Conservation (phyloP, 1,140 invertebrate species). For the Coptotermes formosanus region DNA sequence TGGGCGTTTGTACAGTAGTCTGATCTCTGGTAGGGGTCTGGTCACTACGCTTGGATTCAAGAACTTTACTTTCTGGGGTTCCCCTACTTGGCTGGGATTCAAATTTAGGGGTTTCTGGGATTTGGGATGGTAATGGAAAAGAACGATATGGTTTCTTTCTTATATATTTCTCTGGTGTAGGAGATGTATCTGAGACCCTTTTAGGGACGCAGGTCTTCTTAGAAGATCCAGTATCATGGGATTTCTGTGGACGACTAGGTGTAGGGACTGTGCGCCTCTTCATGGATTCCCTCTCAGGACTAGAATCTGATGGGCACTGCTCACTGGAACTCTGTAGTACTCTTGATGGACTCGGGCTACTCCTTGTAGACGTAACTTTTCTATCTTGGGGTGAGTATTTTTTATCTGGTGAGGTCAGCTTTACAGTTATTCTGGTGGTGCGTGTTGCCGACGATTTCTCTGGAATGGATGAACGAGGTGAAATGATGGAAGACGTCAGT, state of each 20-base stretch:
- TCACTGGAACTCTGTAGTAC: neutral
- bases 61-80: neutral
- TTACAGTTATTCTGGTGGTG: neutral
- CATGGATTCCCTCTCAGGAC: neutral
- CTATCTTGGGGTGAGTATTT: neutral
- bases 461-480: conserved; percentile 37
- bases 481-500: conserved; percentile 35
- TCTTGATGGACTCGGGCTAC: neutral
- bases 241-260: neutral
- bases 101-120: neutral
- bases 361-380: neutral
- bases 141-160: neutral
- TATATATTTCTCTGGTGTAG: neutral
- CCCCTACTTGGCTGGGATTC: neutral
- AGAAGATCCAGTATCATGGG: neutral
- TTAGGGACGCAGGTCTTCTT: neutral
- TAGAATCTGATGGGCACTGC: neutral
- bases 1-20: neutral
- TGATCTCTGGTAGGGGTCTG: neutral
- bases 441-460: conserved; percentile 29
- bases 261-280: neutral
- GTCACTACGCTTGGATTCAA: too few species aligned
- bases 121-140: neutral
- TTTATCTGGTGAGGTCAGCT: neutral
- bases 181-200: neutral